Percentiles rank a stretch among this genome's conserved stretches.
Conservation (phyloP, 1,140 invertebrate species). For the Pogonomyrmex californicus region DNA sequence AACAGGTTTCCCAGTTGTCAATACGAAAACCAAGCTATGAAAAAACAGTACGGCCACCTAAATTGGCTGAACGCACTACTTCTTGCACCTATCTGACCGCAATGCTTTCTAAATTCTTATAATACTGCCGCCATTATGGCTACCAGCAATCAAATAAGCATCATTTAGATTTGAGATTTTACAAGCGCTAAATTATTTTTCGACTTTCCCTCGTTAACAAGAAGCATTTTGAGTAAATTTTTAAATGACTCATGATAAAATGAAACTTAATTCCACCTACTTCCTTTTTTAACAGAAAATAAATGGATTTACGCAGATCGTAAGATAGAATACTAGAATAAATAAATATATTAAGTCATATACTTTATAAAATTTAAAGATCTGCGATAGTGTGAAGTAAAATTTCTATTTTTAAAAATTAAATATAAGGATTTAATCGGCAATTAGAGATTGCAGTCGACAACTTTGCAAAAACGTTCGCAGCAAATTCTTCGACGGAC, state of each 20-base stretch:
- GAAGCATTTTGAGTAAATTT: neutral
- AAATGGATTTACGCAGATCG: neutral
- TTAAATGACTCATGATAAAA: neutral
- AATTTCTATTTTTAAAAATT: neutral
- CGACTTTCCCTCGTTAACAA: conserved; percentile 14
- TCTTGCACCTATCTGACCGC: conserved; percentile 39
- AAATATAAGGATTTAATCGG: neutral
- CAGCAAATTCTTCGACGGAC: neutral
- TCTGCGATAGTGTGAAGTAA: neutral
- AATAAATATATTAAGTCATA: neutral
- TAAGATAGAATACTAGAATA: neutral
- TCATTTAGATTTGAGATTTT: conserved; percentile 18
- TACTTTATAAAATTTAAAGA: neutral
- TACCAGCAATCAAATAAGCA: conserved; percentile 33
- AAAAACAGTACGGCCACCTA: neutral
- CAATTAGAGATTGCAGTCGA: neutral
- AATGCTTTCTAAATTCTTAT: conserved; percentile 63
- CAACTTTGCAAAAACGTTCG: neutral
- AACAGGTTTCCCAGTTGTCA: neutral
- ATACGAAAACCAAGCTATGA: neutral
- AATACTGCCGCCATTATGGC: neutral
- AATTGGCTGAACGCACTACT: conserved; percentile 56
- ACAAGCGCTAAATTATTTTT: conserved; percentile 20
- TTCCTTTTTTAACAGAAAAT: neutral
- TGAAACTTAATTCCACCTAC: neutral